Evolutionary conservation across 2,888 invertebrate species (phyloP), one percentile per base, ranked within the genome.

Genomic region (Epinotia ramella): DNA sequence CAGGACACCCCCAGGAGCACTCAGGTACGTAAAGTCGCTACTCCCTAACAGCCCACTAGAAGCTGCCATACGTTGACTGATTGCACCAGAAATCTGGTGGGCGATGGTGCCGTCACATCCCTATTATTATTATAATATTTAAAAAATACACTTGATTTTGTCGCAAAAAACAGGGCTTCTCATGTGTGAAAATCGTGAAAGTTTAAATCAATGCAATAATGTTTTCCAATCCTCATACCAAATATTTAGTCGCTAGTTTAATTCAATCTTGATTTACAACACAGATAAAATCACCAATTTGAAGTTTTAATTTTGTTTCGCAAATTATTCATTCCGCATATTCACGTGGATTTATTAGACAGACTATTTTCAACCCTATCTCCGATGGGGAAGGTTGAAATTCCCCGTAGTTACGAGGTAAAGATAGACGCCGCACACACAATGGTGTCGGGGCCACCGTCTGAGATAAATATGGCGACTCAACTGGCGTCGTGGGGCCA

Each of bases 391-490:
- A 57, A 18, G 40, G 68, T 20, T 16, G 7, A 16, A 57, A 20
- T 59, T 68, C 13, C 4, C 57, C 20, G 7, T 18, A 20, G 40
- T 20, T 16, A 16, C 3, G 12, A 7, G 0, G 67, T 20, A 20
- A 40, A 57, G 57, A 59, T 56, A 68, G 68, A 68, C 57, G 67
- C 33, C 67, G 68, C 68, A 57, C 20, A 20, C 56, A 67, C 63
- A 65, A 59, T 60, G 60, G 44, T 24, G 75, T 33, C 70, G 60
- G 71, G 2, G 63, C 62, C 53, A 64, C 53, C 20, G 75, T 71
- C 59, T 65, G 70, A 75, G 75, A 74, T 74, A 74, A 74, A 74
- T 74, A 74, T 57, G 74, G 68, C 49, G 59, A 64, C 63, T 74
- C 69, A 69, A 74, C 74, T 18, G 57, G 67, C 44, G 4, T 20